Evolutionary conservation across 2,113 vertebrate species (phyloP).

Genomic region (Nasalis larvatus): DNA sequence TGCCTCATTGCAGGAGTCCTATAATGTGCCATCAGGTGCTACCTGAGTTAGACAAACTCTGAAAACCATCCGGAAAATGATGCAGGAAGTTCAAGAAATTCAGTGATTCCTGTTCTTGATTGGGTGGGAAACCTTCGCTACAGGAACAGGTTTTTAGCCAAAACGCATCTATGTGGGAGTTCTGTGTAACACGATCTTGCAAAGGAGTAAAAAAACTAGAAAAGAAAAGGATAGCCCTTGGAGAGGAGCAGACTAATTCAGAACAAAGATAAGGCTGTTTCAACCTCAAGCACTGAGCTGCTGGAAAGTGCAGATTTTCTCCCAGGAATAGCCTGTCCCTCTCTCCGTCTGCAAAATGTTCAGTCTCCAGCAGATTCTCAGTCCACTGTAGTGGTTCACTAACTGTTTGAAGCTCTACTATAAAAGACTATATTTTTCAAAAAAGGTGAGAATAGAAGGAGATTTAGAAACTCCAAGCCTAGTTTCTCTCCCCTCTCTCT

Average conservation of each 20-base stretch:
- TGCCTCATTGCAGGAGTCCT: neutral
- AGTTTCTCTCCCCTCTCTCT: neutral
- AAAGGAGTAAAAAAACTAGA: neutral
- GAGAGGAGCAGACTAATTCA: slow-evolving; percentile 9
- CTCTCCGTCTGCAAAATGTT: rapidly evolving
- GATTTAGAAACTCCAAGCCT: neutral
- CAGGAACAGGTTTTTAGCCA: neutral
- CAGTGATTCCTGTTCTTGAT: neutral
- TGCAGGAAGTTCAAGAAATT: neutral
- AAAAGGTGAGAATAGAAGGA: neutral
- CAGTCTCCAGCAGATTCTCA: neutral
- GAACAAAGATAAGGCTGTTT: slow-evolving; percentile 24
- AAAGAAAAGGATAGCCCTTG: slow-evolving; percentile 33
- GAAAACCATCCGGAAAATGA: neutral
- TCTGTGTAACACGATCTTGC: slow-evolving; percentile 1
- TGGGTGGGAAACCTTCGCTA: neutral
- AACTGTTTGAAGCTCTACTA: neutral
- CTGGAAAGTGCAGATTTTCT: neutral
- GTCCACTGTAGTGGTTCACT: neutral
- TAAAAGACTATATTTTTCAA: neutral
- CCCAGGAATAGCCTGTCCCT: neutral
- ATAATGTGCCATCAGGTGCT: neutral
- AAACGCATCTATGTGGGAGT: slow-evolving; percentile 26
- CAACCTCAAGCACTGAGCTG: neutral
- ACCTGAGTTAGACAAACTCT: neutral